Evolutionary conservation across 2,888 invertebrate species (phyloP).

Genomic region (Unio pictorum): DNA sequence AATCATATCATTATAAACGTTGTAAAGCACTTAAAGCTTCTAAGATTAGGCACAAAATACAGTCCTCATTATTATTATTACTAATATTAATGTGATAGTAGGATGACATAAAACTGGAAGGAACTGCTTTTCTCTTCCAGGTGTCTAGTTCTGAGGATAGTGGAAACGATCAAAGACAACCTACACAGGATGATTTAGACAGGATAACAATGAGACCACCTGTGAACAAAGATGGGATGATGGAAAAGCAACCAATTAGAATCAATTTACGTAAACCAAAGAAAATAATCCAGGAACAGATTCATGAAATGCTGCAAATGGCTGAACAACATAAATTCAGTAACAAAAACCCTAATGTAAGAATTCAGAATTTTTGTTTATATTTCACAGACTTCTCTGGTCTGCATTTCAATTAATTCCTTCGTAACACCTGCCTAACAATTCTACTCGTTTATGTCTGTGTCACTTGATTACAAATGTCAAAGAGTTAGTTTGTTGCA

Average conservation of each 20-base stretch:
- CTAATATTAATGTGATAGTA: too few relatives aligned
- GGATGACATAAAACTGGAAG: too few relatives aligned
- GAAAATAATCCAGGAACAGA: conserved; percentile 31
- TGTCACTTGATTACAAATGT: too few relatives aligned
- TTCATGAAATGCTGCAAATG: conserved; percentile 34
- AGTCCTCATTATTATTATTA: too few relatives aligned
- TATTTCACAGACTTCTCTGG: not conserved
- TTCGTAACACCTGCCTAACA: not conserved
- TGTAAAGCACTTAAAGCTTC: too few relatives aligned
- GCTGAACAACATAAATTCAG: conserved; percentile 29
- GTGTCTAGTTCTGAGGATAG: conserved; percentile 6
- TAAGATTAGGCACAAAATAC: too few relatives aligned
- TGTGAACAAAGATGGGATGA: conserved; percentile 15
- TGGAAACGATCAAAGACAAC: conserved; percentile 14
- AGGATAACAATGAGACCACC: conserved; percentile 15
- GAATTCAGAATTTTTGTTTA: not conserved
- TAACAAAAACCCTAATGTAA: conserved; percentile 13
- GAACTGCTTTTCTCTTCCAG: too few relatives aligned
- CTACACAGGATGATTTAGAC: conserved; percentile 24
- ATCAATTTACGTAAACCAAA: conserved; percentile 41
- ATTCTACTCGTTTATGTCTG: not conserved
- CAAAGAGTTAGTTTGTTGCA: too few relatives aligned
- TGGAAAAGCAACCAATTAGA: conserved; percentile 38
- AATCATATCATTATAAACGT: too few relatives aligned
- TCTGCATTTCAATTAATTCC: not conserved